Conservation (phyloP, 2,113 vertebrate species). For the Guaruba guarouba region DNA sequence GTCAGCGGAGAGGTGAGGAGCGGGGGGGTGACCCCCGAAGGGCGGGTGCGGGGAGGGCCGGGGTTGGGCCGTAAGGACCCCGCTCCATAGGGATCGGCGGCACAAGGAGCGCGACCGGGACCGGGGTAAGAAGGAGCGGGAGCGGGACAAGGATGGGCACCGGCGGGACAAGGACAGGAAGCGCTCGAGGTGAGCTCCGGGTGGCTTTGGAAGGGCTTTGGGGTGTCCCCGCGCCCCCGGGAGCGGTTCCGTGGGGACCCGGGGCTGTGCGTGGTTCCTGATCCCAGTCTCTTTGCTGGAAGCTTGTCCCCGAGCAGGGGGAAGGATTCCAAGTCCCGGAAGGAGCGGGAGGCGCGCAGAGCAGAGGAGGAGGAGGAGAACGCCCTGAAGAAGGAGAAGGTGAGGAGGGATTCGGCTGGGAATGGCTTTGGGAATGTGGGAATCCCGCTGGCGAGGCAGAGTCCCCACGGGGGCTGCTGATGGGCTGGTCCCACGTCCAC, state of each 20-base stretch:
- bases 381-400: constrained; percentile 86
- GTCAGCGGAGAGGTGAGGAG: constrained; percentile 84
- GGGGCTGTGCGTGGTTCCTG: accelerated
- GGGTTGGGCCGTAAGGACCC: background rate
- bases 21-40: accelerated
- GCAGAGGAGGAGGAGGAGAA: constrained; percentile 90
- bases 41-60: accelerated
- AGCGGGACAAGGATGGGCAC: constrained; percentile 86
- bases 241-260: background rate
- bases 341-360: constrained; percentile 84
- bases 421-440: background rate
- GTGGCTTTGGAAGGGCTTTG: accelerated
- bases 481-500: background rate
- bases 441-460: background rate
- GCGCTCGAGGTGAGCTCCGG: constrained; percentile 78
- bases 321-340: constrained; percentile 85
- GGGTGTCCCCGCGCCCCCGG: background rate
- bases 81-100: constrained; percentile 80
- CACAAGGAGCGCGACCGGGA: constrained; percentile 89
- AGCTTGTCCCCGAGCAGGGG: constrained; percentile 85
- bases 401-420: background rate
- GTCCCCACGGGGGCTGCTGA: background rate
- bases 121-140: constrained; percentile 85
- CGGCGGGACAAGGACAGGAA: constrained; percentile 87
- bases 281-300: background rate